These are phyloP conservation scores for Loris lydekkerianus DNA, from an alignment of 2,797 vertebrate species.

Conservation along the genomic window DNA sequence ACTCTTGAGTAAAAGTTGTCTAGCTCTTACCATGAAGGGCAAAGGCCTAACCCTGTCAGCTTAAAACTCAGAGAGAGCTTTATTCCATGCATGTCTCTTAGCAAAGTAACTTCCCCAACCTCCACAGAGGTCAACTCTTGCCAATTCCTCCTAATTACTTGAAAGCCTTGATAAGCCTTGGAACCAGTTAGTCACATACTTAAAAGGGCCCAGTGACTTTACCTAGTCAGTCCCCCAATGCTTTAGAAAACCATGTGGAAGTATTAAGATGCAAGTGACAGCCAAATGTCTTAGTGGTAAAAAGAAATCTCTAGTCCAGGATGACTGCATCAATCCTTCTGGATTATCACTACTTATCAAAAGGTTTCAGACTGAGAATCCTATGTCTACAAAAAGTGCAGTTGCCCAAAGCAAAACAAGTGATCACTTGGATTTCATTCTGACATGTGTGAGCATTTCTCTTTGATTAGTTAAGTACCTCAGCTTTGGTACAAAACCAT, in stretches of 20 bases:
- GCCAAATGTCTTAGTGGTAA: conserved; percentile 57
- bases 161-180: background rate
- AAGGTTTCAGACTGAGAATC: conserved; percentile 64
- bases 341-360: conserved; percentile 70
- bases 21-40: background rate
- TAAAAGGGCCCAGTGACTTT: conserved; percentile 63
- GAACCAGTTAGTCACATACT: conserved; percentile 58
- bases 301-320: conserved; percentile 58
- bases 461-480: conserved; percentile 66
- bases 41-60: background rate
- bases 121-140: conserved; percentile 28
- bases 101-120: background rate
- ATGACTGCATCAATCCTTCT: conserved; percentile 70
- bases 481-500: conserved; percentile 54
- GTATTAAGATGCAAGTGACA: conserved; percentile 68
- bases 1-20: background rate
- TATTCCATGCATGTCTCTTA: background rate
- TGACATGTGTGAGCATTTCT: conserved; percentile 70
- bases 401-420: conserved; percentile 73
- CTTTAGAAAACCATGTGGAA: conserved; percentile 58
- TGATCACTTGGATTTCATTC: conserved; percentile 54
- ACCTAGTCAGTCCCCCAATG: background rate
- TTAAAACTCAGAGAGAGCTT: background rate
- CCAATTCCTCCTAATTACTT: background rate
- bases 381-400: background rate